Base-by-base conservation (phyloP, 2,113 vertebrate genomes). In the Oceanites oceanicus region DNA sequence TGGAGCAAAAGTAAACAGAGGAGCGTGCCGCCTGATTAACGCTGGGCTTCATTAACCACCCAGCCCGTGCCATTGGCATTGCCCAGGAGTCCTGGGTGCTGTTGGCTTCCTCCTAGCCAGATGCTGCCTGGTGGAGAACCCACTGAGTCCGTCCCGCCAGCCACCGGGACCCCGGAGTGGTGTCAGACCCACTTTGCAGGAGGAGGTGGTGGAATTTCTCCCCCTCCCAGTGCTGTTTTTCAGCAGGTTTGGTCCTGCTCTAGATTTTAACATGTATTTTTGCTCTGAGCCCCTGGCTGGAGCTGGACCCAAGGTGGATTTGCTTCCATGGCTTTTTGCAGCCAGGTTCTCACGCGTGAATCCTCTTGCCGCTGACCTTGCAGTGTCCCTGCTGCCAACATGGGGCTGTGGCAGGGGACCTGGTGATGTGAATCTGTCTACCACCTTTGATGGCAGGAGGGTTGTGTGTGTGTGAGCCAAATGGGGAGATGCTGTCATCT, bases 1-100 rank as follows among this genome's bases (percentile, higher is more conserved):
- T 8, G 56, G 73, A 95, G 93, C 36, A 70, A 78, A 86, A 92
- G 49, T 84, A 97, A 96, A 95, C 82, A 85, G 86, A 89, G 90
- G 75, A 95, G 79, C 0, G 36, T 92, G 92, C 59, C 17, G 58
- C 62, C 65, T 94, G 50, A 88, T 91, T 87, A 94, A 65, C 6
- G 14, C 86, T 50, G 74, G 55, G 85, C 67, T 88, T 94, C 90
- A 21, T 91, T 93, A 96, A 49, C 74, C 53, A 6, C 74, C 19
- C 56, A 66, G 72, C n/a, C 70, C 4, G 0, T 53, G 53, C 58
- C 9, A 6, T 15, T 76, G 80, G 63, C 32, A 19, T 40, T 72
- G 73, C 80, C 59, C 47, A 16, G 13, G 18, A 89, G 53, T 9
- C 19, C 58, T 52, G 40, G 52, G 26, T 26, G 25, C 59, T n/a